Evolutionary conservation across 2,888 invertebrate species (phyloP).

Genomic region (Phalangium opilio): DNA sequence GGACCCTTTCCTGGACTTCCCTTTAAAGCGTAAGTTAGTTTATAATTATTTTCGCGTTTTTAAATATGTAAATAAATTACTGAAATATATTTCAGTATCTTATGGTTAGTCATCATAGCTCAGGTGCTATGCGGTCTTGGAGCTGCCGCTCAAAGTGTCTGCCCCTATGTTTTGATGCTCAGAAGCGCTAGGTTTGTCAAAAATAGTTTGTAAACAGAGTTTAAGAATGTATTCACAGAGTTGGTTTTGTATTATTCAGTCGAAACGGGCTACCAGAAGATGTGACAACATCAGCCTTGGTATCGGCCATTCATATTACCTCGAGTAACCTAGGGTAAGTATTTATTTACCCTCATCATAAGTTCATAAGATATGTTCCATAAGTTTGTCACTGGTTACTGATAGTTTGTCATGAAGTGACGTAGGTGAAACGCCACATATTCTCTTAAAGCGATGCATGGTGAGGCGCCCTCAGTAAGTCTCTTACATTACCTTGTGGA

Average conservation of each 20-base stretch:
- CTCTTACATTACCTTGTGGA: no score
- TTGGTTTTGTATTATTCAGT: conserved; percentile 23
- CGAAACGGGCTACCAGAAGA: conserved; percentile 51
- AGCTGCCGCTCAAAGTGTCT: conserved; percentile 68
- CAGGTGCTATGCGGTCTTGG: conserved; percentile 68
- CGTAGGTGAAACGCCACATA: no score
- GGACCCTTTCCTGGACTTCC: conserved; percentile 67
- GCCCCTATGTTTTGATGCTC: conserved; percentile 69
- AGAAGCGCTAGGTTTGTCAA: conserved; percentile 57
- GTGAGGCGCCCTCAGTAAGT: no score
- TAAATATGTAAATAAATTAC: no score
- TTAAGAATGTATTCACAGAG: not conserved
- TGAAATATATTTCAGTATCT: conserved; percentile 38
- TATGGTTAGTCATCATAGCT: conserved; percentile 47
- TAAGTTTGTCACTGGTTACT: no score
- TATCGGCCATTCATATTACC: conserved; percentile 80
- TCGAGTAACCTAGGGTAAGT: conserved; percentile 60
- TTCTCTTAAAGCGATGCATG: no score
- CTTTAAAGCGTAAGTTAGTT: conserved; percentile 42
- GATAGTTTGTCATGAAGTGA: no score
- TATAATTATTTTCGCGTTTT: no score
- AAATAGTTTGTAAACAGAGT: not conserved
- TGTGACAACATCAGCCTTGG: conserved; percentile 71
- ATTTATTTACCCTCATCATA: no score
- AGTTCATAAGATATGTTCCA: no score